Evolutionary conservation across 92 coral and sea anemone genomes (phyloP).

Genomic region (Porites lobata): DNA sequence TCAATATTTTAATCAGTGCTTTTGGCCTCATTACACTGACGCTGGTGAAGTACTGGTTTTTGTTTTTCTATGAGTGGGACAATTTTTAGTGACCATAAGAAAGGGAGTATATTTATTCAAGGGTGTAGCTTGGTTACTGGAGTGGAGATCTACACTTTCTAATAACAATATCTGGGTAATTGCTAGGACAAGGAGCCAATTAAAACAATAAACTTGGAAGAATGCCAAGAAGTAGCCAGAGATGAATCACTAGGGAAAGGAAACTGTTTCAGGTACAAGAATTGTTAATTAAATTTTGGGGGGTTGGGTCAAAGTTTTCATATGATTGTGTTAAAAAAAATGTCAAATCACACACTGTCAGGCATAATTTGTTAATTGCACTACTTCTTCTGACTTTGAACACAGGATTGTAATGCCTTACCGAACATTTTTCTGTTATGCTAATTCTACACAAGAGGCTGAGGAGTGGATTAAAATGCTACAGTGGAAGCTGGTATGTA

Average conservation of each 20-base stretch:
- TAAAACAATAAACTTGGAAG: constrained; percentile 85
- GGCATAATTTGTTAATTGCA: not conserved
- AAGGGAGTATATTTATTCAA: too few relatives aligned
- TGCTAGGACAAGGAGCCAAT: constrained; percentile 89
- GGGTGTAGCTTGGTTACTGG: too few relatives aligned
- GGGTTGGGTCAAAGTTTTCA: too few relatives aligned
- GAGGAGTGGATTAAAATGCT: constrained; percentile 95
- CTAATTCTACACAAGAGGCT: constrained; percentile 94
- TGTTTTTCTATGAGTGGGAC: too few relatives aligned
- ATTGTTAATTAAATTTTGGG: not conserved
- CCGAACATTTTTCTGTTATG: constrained; percentile 95
- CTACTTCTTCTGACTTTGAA: not conserved
- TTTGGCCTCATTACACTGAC: too few relatives aligned
- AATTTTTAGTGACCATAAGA: too few relatives aligned
- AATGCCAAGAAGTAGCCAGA: constrained; percentile 90
- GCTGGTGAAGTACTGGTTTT: too few relatives aligned
- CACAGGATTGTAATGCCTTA: constrained; percentile 94
- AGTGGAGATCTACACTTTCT: too few relatives aligned
- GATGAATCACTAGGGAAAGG: constrained; percentile 94
- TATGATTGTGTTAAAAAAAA: too few relatives aligned
- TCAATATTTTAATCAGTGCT: too few relatives aligned
- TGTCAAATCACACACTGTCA: not conserved
- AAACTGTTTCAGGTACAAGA: constrained; percentile 89
- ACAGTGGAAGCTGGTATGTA: constrained; percentile 94
- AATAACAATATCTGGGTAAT: too few relatives aligned